Evolutionary conservation across 2,888 invertebrate species (phyloP).

Genomic region (Hirudinaria manillensis): DNA sequence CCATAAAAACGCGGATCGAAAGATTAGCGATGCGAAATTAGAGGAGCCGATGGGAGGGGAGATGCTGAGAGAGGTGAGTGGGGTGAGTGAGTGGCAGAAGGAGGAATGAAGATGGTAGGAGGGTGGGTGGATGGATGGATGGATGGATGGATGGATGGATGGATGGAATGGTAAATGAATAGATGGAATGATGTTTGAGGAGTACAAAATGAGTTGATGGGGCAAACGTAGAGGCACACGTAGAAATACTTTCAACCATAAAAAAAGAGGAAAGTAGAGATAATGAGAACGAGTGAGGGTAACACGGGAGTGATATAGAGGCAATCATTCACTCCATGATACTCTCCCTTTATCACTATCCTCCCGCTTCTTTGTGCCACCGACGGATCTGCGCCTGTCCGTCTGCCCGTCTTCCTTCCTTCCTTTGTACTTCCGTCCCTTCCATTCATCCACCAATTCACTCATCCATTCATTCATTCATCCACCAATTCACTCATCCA

Average conservation of each 20-base stretch:
- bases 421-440: neutral
- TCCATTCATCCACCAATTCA: too few species aligned
- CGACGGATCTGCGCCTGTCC: neutral
- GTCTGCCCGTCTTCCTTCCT: neutral
- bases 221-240: neutral
- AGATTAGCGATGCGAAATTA: constrained; percentile 16
- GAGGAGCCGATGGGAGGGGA: constrained; percentile 1
- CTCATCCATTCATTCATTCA: too few species aligned
- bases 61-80: neutral
- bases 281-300: neutral
- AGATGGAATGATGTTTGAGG: neutral
- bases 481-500: too few species aligned
- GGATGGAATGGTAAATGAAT: neutral
- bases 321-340: constrained; percentile 15
- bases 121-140: neutral
- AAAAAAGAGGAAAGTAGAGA: neutral
- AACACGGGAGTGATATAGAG: neutral
- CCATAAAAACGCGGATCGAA: constrained; percentile 18
- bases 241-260: neutral
- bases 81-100: neutral
- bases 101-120: neutral
- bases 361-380: neutral
- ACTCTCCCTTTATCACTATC: constrained; percentile 16
- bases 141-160: too few species aligned
- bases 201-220: neutral